These are phyloP conservation scores for Actinostola sp. DNA, from an alignment of 92 coral and sea anemone genomes.

Conservation along the genomic window DNA sequence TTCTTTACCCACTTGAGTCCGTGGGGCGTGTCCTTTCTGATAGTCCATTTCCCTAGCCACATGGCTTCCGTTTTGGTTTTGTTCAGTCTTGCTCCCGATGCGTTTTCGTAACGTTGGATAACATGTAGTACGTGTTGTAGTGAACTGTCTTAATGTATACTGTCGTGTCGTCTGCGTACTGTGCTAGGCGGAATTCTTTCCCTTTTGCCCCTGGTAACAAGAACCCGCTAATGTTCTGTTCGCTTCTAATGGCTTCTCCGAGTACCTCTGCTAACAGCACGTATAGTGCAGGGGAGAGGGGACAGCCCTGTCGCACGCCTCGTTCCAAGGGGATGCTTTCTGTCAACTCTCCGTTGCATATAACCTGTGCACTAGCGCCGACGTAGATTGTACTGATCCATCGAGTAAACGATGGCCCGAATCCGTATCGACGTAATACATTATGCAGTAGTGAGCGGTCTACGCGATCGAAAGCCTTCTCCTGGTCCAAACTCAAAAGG, in stretches of 20 bases:
- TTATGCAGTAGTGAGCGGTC: constrained; percentile 9
- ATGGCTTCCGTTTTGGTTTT: constrained; percentile 37
- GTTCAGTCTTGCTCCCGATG: constrained; percentile 30
- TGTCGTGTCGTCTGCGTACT: constrained; percentile 42
- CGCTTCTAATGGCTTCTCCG: constrained; percentile 2
- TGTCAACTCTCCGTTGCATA: constrained; percentile 9
- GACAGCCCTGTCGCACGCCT: constrained; percentile 45
- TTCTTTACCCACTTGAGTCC: constrained; percentile 10
- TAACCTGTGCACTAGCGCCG: neutral
- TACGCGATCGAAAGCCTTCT: constrained; percentile 20
- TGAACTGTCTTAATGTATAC: neutral
- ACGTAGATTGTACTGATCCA: constrained; percentile 18
- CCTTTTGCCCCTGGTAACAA: neutral
- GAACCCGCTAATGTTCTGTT: neutral
- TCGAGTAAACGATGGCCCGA: constrained; percentile 16
- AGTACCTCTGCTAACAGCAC: constrained; percentile 15
- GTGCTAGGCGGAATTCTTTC: constrained; percentile 4
- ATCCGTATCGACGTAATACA: neutral
- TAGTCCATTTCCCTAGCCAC: constrained; percentile 19
- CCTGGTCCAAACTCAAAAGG: neutral
- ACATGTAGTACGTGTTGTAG: neutral
- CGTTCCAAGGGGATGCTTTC: neutral
- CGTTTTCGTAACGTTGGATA: neutral
- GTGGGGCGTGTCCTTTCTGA: neutral
- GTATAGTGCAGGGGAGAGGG: constrained; percentile 19